Percentiles rank a stretch among this genome's conserved stretches.
Evolutionary conservation across 2,888 invertebrate species (phyloP).

Genomic region (Troides aeacus): DNA sequence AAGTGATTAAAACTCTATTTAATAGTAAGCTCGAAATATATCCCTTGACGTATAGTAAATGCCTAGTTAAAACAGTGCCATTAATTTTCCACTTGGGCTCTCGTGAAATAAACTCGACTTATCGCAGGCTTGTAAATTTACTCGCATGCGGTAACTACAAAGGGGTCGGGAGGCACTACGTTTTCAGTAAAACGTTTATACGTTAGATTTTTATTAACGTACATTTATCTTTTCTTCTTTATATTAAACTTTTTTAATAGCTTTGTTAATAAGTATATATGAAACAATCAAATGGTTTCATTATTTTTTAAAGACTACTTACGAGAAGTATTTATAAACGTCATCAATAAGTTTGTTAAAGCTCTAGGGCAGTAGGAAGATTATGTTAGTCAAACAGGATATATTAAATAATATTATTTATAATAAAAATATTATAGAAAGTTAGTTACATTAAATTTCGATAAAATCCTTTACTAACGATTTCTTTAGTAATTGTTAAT

Average conservation of each 20-base stretch:
- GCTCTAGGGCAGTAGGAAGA: too few species aligned
- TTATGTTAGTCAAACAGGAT: too few species aligned
- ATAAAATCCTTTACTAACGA: too few species aligned
- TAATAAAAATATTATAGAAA: too few species aligned
- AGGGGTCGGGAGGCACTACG: conserved; percentile 35
- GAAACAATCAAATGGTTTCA: too few species aligned
- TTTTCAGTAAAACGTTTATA: conserved; percentile 30
- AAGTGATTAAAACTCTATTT: conserved; percentile 12
- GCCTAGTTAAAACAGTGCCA: conserved; percentile 24
- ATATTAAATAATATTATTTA: too few species aligned
- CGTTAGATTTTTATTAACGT: conserved; percentile 18
- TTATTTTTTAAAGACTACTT: too few species aligned
- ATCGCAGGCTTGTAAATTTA: conserved; percentile 42
- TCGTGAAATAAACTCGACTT: conserved; percentile 34
- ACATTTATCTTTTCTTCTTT: conserved; percentile 5
- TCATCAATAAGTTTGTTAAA: too few species aligned
- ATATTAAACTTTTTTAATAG: not conserved
- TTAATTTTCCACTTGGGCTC: conserved; percentile 29
- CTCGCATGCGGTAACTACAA: conserved; percentile 37
- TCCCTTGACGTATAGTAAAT: conserved; percentile 21
- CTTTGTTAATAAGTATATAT: not conserved
- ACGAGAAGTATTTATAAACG: too few species aligned
- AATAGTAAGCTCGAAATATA: conserved; percentile 8
- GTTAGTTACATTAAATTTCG: too few species aligned
- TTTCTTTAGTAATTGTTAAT: too few species aligned